phyloP scores from a whole-genome alignment of 2,888 invertebrate genomes.

The Danaus chrysippus region DNA sequence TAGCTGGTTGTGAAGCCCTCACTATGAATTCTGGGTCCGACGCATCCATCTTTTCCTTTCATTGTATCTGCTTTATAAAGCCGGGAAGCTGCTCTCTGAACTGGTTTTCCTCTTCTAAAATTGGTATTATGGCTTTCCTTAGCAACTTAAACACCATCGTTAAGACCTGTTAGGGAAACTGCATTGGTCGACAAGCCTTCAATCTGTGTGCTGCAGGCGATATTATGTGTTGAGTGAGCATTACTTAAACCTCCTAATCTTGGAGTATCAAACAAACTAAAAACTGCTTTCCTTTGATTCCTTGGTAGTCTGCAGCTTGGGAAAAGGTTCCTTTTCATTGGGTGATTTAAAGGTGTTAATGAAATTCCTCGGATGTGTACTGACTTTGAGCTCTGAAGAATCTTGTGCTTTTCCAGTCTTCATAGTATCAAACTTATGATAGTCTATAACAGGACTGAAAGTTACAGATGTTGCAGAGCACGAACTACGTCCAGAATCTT shows the following conservation, averaged over 20 bases:
- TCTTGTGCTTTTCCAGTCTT: constrained; percentile 46
- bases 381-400: constrained; percentile 74
- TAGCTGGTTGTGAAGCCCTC: constrained; percentile 82
- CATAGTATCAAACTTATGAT: constrained; percentile 38
- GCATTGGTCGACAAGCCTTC: constrained; percentile 49
- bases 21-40: constrained; percentile 89
- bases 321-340: constrained; percentile 73
- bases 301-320: constrained; percentile 58
- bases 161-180: constrained; percentile 55
- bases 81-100: constrained; percentile 85
- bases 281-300: constrained; percentile 55
- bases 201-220: constrained; percentile 69
- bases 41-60: constrained; percentile 72
- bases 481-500: constrained; percentile 73
- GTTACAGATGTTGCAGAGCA: constrained; percentile 69
- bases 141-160: constrained; percentile 44
- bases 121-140: constrained; percentile 41
- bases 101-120: constrained; percentile 80
- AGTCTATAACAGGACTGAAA: constrained; percentile 58
- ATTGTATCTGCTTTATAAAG: constrained; percentile 81
- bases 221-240: constrained; percentile 70
- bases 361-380: constrained; percentile 60
- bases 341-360: constrained; percentile 64
- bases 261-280: constrained; percentile 58
- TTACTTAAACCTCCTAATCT: constrained; percentile 65